Evolutionary conservation across 2,113 vertebrate species (phyloP).

Genomic region (Halichoeres trimaculatus): DNA sequence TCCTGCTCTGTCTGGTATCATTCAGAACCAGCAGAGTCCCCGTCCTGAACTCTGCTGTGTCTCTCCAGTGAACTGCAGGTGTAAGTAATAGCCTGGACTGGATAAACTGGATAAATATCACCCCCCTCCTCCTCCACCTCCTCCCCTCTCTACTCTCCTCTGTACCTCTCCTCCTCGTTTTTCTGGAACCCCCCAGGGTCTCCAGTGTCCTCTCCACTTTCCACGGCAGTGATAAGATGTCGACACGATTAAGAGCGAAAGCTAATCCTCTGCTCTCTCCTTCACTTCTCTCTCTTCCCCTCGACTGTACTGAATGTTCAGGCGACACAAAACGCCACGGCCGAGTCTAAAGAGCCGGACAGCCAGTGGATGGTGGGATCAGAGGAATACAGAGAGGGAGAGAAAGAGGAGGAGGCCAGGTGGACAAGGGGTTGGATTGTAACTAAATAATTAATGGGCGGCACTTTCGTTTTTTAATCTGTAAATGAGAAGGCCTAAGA

Average conservation of each 20-base stretch:
- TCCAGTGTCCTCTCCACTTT: conserved; percentile 89
- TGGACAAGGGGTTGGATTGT: conserved; percentile 67
- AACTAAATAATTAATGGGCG: conserved; percentile 90
- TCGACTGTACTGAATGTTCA: conserved; percentile 83
- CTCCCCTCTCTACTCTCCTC: conserved; percentile 20
- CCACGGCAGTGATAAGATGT: conserved; percentile 88
- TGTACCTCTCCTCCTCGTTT: conserved; percentile 61
- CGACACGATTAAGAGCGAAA: conserved; percentile 94
- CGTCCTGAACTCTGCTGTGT: conserved; percentile 42
- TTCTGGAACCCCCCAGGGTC: conserved; percentile 74
- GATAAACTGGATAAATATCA: conserved; percentile 69
- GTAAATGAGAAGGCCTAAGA: conserved; percentile 91
- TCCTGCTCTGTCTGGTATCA: not conserved
- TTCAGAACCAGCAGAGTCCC: conserved; percentile 2
- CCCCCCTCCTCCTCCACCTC: conserved; percentile 21
- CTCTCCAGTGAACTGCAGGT: conserved; percentile 79
- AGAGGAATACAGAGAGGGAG: conserved; percentile 15
- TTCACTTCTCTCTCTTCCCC: conserved; percentile 53
- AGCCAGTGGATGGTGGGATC: conserved; percentile 50
- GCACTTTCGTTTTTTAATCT: conserved; percentile 90
- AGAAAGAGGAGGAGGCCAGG: conserved; percentile 55
- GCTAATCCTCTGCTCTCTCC: conserved; percentile 84
- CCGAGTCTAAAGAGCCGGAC: conserved; percentile 35
- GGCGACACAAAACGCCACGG: conserved; percentile 85
- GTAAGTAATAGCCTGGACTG: conserved; percentile 80